phyloP scores from a whole-genome alignment of 2,113 vertebrate species.

The Gymnogyps californianus region DNA sequence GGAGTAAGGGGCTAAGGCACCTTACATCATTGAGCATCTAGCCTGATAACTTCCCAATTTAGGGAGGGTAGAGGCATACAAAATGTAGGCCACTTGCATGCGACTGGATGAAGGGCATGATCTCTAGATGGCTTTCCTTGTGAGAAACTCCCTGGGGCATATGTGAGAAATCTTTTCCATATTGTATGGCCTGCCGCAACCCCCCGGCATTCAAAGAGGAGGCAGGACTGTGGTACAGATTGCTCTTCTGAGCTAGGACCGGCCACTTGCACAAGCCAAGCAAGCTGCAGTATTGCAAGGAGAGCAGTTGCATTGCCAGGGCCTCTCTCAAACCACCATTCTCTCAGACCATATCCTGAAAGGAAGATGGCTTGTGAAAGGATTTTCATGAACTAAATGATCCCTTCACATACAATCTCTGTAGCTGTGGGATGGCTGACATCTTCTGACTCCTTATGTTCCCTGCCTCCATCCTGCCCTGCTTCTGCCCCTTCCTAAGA shows the following conservation, averaged over 20 bases:
- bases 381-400: background rate
- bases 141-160: background rate
- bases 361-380: background rate
- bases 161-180: background rate
- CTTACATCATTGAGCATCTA: background rate
- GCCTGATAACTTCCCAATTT: background rate
- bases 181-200: background rate
- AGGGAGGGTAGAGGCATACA: too few species aligned
- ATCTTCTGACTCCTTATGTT: background rate
- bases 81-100: background rate
- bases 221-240: background rate
- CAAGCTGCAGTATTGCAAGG: background rate
- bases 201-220: accelerated
- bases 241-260: background rate
- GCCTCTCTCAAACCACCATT: background rate
- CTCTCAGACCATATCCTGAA: background rate
- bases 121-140: background rate
- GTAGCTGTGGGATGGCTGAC: background rate
- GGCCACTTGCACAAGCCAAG: background rate
- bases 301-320: background rate
- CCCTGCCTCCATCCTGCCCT: background rate
- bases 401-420: background rate
- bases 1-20: background rate
- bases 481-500: background rate
- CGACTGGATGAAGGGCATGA: background rate